A percentile compares a stretch with the other conserved stretches of the same genome.
These are phyloP conservation scores for Desoria tigrina DNA, from an alignment of 2,888 invertebrate genomes.

Conservation along the genomic window DNA sequence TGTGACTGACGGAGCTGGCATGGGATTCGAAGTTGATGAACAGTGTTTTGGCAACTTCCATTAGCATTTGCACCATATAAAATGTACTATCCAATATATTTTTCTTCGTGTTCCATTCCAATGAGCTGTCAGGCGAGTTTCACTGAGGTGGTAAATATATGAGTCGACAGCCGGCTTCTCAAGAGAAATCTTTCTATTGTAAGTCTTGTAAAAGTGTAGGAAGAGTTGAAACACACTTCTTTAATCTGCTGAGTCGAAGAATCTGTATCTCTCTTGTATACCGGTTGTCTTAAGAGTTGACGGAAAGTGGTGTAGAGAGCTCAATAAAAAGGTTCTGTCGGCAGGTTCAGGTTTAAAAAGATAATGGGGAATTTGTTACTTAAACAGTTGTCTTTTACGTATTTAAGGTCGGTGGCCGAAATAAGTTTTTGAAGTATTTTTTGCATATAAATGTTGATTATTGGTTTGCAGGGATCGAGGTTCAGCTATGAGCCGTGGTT, in stretches of 20 bases:
- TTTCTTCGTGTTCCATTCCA: conserved; percentile 18
- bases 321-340: conserved; percentile 12
- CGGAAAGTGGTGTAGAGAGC: conserved; percentile 9
- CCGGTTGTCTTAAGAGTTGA: conserved; percentile 5
- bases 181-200: conserved; percentile 8
- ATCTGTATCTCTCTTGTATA: background rate
- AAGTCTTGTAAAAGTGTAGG: background rate
- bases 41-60: conserved; percentile 34
- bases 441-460: conserved; percentile 21
- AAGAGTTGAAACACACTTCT: background rate
- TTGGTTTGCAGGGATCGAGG: conserved; percentile 41
- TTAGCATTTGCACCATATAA: conserved; percentile 17
- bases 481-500: conserved; percentile 53
- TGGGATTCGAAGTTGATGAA: conserved; percentile 34
- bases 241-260: background rate
- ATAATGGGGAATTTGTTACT: background rate
- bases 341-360: conserved; percentile 2
- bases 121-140: conserved; percentile 22
- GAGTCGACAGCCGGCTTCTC: conserved; percentile 30
- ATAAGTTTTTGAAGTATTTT: too few relatives aligned
- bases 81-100: background rate
- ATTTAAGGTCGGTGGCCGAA: background rate
- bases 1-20: conserved; percentile 37
- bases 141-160: conserved; percentile 33
- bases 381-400: background rate